Evolutionary conservation across 64 coral and sea anemone genomes (phyloP).

Genomic region (Dendrophyllia cribrosa): DNA sequence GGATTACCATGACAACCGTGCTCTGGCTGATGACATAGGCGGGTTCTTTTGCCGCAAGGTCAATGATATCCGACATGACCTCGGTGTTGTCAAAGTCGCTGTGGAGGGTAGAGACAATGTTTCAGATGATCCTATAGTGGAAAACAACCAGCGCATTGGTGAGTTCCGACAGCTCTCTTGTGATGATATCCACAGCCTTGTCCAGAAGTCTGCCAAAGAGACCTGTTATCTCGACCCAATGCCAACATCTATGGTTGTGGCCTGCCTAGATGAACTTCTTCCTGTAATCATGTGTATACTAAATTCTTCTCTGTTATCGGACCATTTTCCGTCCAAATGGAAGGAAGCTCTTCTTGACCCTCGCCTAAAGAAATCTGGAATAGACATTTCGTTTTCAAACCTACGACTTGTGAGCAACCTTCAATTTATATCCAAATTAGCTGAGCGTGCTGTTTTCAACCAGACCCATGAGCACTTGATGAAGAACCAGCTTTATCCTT

Average conservation of each 20-base stretch:
- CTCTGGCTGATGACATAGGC: slow-evolving; percentile 72
- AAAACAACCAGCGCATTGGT: neutral
- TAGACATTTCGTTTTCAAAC: slow-evolving; percentile 37
- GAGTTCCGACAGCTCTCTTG: slow-evolving; percentile 60
- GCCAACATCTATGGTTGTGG: slow-evolving; percentile 57
- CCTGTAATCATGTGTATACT: slow-evolving; percentile 36
- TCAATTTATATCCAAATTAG: slow-evolving; percentile 1
- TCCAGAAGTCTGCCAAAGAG: slow-evolving; percentile 61
- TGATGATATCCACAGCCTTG: slow-evolving; percentile 30
- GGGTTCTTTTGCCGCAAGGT: slow-evolving; percentile 58
- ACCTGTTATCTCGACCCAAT: slow-evolving; percentile 69
- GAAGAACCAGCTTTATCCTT: neutral
- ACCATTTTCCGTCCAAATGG: slow-evolving; percentile 42
- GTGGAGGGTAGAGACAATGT: neutral
- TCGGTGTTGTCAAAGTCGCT: neutral
- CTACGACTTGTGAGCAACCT: slow-evolving; percentile 17
- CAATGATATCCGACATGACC: slow-evolving; percentile 38
- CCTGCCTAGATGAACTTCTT: slow-evolving; percentile 48
- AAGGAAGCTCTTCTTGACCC: slow-evolving; percentile 36
- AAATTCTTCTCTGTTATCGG: slow-evolving; percentile 47
- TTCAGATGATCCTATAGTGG: slow-evolving; percentile 45
- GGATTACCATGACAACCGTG: slow-evolving; percentile 53
- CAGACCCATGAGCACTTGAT: neutral
- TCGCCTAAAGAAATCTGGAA: slow-evolving; percentile 43
- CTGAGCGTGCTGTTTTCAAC: slow-evolving; percentile 34